Evolutionary conservation across 2,113 vertebrate species (phyloP).

Genomic region (Grallaria varia): DNA sequence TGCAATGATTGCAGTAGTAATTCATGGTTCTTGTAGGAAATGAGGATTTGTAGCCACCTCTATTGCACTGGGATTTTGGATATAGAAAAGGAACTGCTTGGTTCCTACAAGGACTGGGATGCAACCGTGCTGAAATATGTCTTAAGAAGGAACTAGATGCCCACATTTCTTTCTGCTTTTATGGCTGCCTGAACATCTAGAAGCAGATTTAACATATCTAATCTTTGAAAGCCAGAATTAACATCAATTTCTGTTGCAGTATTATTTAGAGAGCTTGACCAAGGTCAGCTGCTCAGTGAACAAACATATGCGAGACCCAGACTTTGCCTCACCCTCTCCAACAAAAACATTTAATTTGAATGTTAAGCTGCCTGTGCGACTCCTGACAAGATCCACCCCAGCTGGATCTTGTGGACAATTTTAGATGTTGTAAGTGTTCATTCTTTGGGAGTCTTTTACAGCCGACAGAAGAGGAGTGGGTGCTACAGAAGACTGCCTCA

Average conservation of each 20-base stretch:
- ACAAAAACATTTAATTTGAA: not conserved
- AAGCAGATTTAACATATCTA: not conserved
- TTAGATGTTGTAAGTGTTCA: not conserved
- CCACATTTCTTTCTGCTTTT: not conserved
- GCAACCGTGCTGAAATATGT: not conserved
- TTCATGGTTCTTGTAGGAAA: not conserved
- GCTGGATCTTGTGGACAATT: not conserved
- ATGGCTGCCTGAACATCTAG: not conserved
- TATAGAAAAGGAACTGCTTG: not conserved
- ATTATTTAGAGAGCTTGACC: not conserved
- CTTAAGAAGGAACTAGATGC: not conserved
- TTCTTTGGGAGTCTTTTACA: not conserved
- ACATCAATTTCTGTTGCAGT: slow-evolving; percentile 6
- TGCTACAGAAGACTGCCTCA: not conserved
- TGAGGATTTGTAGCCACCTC: not conserved
- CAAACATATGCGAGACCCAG: not conserved
- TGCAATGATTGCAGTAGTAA: not conserved
- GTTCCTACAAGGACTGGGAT: not conserved
- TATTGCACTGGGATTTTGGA: not conserved
- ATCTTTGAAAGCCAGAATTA: slow-evolving; percentile 3
- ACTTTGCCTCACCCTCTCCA: not conserved
- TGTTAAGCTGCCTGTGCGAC: not conserved
- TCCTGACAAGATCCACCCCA: not conserved
- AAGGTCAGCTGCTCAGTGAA: not conserved
- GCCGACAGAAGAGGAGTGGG: not conserved